Evolutionary conservation across 2,797 vertebrate genomes (phyloP), one percentile per base, ranked within the genome.

Genomic region (Pyrocephalus nanus): DNA sequence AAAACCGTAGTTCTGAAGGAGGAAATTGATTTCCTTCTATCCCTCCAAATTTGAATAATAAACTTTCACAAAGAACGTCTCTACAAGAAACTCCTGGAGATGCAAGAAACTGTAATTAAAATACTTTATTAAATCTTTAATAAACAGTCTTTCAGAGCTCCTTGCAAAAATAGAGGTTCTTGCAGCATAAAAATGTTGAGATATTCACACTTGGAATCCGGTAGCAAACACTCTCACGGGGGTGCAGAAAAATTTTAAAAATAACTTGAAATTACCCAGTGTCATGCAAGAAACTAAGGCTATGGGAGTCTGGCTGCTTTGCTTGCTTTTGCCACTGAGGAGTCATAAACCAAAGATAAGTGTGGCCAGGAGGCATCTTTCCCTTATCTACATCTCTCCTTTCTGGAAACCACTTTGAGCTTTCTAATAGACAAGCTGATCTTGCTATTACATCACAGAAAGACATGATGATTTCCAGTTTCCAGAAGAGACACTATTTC

Each of bases 21-120:
- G 62, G 66, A 95, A 96, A 93, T 66, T 95, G 38, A 94, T 94
- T 96, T 93, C 26, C 38, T 95, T 86, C 87, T 42, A 71, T 85
- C 8, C 43, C 27, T 86, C 54, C 43, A 62, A 75, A 93, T 91
- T 30, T 78, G 70, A 96, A 94, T 71, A 84, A 67, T 78, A 93
- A 96, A 91, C 43, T 74, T 77, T 38, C 83, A 94, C 71, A 93
- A 94, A 92, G 32, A 43, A 61, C 12, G 64, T 80, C 21, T 94
- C 77, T 79, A 43, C 22, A 94, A 83, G 48, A 92, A 94, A 65
- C 22, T 93, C 60, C 25, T 76, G 23, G 65, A 87, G 34, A 74
- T 80, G 50, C 40, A 95, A 91, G 79, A 84, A 94, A 71, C 21
- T 38, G 34, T 85, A 93, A 97, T 89, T 95, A 95, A 93, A 95